phyloP scores from a whole-genome alignment of 2,888 invertebrate genomes.

The Capitulum mitella region DNA sequence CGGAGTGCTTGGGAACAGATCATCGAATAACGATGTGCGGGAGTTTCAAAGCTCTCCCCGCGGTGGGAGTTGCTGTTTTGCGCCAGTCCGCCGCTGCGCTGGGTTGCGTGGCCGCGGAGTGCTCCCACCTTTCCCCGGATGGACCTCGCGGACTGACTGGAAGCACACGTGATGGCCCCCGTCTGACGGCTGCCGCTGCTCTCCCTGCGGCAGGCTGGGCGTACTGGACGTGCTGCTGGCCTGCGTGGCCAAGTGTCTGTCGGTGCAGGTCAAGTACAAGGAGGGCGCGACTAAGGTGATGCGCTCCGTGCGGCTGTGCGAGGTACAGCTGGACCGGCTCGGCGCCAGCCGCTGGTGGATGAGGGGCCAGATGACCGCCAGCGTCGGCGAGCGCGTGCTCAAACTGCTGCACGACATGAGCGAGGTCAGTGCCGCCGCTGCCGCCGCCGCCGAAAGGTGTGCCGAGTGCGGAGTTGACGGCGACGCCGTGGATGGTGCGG shows the following conservation, averaged over 20 bases:
- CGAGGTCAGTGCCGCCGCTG: constrained; percentile 62
- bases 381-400: constrained; percentile 81
- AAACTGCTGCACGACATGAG: constrained; percentile 85
- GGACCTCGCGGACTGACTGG: too few species aligned
- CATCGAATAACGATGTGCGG: too few species aligned
- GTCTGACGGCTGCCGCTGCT: background rate
- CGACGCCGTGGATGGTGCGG: too few species aligned
- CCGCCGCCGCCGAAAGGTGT: too few species aligned
- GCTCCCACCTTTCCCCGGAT: too few species aligned
- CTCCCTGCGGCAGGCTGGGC: constrained; percentile 52
- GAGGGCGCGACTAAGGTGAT: constrained; percentile 29
- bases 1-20: too few species aligned
- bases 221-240: constrained; percentile 82
- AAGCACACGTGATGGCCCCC: too few species aligned
- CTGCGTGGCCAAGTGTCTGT: constrained; percentile 82
- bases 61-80: too few species aligned
- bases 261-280: constrained; percentile 77
- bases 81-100: too few species aligned
- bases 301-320: constrained; percentile 2
- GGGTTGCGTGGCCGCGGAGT: too few species aligned
- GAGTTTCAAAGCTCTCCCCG: too few species aligned
- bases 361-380: constrained; percentile 70
- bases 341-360: constrained; percentile 67
- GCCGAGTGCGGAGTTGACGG: too few species aligned
- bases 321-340: constrained; percentile 39